A percentile compares a stretch with the other conserved stretches of the same genome.
These are phyloP conservation scores for Leptobrachium ailaonicum DNA, from an alignment of 2,113 vertebrate genomes.

Conservation along the genomic window DNA sequence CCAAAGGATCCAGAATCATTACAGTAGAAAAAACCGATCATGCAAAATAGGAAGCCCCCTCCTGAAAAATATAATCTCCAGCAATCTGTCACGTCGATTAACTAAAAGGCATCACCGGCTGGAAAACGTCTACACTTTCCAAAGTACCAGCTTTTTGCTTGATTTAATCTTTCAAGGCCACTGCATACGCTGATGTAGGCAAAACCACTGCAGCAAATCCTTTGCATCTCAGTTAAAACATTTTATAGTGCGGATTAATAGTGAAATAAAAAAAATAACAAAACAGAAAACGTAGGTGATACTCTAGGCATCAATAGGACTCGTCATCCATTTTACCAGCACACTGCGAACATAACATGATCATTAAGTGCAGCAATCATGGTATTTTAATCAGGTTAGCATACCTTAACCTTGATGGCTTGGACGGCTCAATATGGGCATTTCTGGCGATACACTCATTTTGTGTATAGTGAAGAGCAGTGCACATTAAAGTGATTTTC, in stretches of 20 bases:
- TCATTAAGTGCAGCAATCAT: background rate
- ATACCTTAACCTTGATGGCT: background rate
- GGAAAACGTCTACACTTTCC: background rate
- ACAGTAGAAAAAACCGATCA: background rate
- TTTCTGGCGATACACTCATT: too few species aligned
- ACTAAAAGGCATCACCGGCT: background rate
- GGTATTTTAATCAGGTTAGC: too few species aligned
- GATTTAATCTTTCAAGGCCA: background rate
- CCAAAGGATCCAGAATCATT: background rate
- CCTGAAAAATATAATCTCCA: background rate
- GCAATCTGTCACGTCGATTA: background rate
- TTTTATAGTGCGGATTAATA: background rate
- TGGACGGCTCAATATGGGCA: background rate
- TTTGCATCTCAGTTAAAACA: background rate
- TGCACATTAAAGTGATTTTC: too few species aligned
- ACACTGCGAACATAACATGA: background rate
- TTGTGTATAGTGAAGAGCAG: too few species aligned
- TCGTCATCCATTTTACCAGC: background rate
- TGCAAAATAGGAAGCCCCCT: background rate
- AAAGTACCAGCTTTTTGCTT: background rate
- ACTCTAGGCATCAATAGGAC: background rate
- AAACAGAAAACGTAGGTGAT: background rate
- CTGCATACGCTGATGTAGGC: conserved; percentile 1
- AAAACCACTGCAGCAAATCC: background rate
- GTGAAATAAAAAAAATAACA: background rate